Conservation (phyloP, 2,113 vertebrate genomes). For the Spilogale gracilis region DNA sequence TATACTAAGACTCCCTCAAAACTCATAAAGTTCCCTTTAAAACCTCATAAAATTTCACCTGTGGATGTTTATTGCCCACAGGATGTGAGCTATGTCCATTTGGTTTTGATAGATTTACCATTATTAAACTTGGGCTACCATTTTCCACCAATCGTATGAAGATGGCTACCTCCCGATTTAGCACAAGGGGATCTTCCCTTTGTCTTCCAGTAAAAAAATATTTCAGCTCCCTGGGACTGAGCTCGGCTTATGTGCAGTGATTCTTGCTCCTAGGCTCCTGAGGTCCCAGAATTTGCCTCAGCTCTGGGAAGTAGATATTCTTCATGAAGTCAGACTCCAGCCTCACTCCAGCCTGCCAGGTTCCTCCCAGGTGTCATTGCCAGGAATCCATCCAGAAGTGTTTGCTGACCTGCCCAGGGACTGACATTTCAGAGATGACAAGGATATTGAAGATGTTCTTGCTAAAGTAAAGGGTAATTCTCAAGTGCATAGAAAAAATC, state of each 20-base stretch:
- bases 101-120: slow-evolving; percentile 86
- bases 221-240: not conserved
- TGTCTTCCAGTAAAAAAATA: slow-evolving; percentile 13
- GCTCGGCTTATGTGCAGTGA: not conserved
- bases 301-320: not conserved
- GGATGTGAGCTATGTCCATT: slow-evolving; percentile 86
- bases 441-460: not conserved
- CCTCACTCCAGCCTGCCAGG: not conserved
- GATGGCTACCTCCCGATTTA: slow-evolving; percentile 75
- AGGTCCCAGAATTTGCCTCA: not conserved
- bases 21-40: slow-evolving; percentile 88
- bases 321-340: not conserved
- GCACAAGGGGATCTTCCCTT: slow-evolving; percentile 54
- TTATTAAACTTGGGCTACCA: slow-evolving; percentile 77
- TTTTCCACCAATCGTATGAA: slow-evolving; percentile 76
- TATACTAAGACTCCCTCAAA: slow-evolving; percentile 86
- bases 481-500: slow-evolving; percentile 16
- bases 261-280: not conserved
- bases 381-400: not conserved
- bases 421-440: not conserved
- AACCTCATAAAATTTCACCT: slow-evolving; percentile 90
- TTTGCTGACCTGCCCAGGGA: not conserved
- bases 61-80: slow-evolving; percentile 87
- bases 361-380: not conserved
- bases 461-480: not conserved